Base-by-base conservation (phyloP, 2,888 invertebrate species). In the Stenolophus ochropezus region DNA sequence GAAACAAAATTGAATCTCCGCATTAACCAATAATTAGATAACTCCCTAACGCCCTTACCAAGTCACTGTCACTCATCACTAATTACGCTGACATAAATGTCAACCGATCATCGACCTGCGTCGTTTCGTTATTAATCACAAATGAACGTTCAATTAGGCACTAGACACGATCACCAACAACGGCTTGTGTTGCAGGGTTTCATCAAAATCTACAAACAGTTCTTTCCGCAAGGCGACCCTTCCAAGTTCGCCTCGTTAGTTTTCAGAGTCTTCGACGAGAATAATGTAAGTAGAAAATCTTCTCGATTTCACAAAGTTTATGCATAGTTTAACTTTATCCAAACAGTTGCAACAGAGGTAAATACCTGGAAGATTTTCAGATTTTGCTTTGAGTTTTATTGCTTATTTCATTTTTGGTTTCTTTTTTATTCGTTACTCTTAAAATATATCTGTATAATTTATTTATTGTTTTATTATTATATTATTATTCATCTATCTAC, bases 191-290 rank as follows among this genome's bases (percentile, higher is more conserved):
- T 89, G 73, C 91, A 98, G 98, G 98, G 98, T 86, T 99, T 99
- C 92, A 98, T 98, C 89, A 98, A 96, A 92, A 99, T 99, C 90
- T 99, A 99, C 92, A 98, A 98, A 91, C 98, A 99, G 91, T 99
- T 99, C 92, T 99, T 99, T 90, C 99, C 99, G 78, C 97, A 98
- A 93, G 99, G 99, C 85, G 98, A 99, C 91, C 98, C 99, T 56
- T 97, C 97, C 88, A 99, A 98, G 91, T 99, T 99, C 89, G 98
- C 99, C 73, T 96, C 97, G 77, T 93, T 98, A 87, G 98, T 99
- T 83, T 99, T 99, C 92, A 95, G 98, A 88, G 99, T 99, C 77
- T 99, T 99, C 90, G 98, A 99, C 90, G 97, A 98, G 91, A 98
- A 99, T 90, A 97, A 97, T 91, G 98, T 98, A 91, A 95, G 96